Conservation (phyloP, 1,140 invertebrate genomes). For the Apis mellifera region Amel_HAv3.1 CM009942.2:2076501-2077000, state of each 20-base stretch:
- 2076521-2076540: conserved; percentile 48
- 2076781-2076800: not conserved
- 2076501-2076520: conserved; percentile 53
- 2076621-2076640: not conserved
- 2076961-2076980: not conserved
- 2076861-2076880: conserved; percentile 50
- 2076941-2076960: not conserved
- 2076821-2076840: conserved; percentile 39
- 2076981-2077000: not conserved
- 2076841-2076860: conserved; percentile 46
- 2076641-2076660: not conserved
- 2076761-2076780: not conserved
- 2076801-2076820: not conserved
- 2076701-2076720: not conserved
- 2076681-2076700: conserved; percentile 12
- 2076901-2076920: not conserved
- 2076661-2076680: conserved; percentile 41
- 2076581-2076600: conserved; percentile 32
- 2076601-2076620: conserved; percentile 11
- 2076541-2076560: conserved; percentile 50
- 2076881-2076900: conserved; percentile 17
- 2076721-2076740: conserved; percentile 3
- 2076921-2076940: not conserved
- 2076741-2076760: not conserved
- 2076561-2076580: conserved; percentile 43